Percentiles rank a stretch among this genome's conserved stretches.
Conservation (phyloP, 2,113 vertebrate genomes). For the Ciconia boyciana region DNA sequence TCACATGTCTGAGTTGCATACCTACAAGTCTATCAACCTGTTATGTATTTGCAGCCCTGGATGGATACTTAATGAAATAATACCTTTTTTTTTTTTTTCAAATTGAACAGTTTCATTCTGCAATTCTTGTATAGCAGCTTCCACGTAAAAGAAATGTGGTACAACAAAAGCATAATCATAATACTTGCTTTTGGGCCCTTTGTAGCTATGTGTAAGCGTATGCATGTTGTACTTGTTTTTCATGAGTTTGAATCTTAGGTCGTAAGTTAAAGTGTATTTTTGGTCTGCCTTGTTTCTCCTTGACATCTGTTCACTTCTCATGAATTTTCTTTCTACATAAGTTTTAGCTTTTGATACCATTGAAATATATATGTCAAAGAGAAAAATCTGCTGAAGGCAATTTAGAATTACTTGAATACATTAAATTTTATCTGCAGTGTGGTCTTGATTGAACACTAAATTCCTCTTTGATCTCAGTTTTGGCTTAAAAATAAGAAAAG, state of each 20-base stretch:
- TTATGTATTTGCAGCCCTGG: neutral
- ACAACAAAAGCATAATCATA: neutral
- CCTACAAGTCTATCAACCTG: neutral
- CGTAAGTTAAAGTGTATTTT: neutral
- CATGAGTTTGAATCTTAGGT: neutral
- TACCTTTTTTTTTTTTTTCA: neutral
- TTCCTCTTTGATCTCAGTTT: neutral
- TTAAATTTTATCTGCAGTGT: neutral
- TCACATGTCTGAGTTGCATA: neutral
- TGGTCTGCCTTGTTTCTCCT: neutral
- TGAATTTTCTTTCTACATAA: neutral
- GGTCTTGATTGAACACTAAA: neutral
- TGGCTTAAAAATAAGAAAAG: neutral
- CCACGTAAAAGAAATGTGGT: neutral
- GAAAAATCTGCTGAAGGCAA: neutral
- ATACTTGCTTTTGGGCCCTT: neutral
- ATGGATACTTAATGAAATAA: neutral
- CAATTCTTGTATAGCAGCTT: neutral
- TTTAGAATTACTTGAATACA: neutral
- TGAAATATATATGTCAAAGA: neutral
- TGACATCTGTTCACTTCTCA: neutral
- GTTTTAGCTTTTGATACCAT: neutral
- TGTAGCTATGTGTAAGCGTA: neutral
- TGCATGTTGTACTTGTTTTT: neutral
- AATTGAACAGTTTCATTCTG: neutral